Base-by-base conservation (phyloP, 92 coral and sea anemone species). In the Diadumene lineata region DNA sequence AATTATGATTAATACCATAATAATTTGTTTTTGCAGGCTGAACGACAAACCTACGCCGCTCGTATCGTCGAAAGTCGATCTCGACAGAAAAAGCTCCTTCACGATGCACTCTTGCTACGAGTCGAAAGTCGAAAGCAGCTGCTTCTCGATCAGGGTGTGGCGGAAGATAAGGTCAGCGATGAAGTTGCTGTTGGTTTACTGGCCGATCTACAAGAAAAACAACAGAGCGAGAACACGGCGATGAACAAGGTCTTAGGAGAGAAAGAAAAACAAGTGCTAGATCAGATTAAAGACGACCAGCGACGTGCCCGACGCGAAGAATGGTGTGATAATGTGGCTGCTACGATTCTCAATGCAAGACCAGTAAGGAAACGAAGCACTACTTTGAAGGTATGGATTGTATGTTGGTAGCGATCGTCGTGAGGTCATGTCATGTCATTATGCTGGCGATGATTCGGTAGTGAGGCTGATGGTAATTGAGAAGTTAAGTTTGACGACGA, bases 311-410 rank as follows among this genome's bases (percentile, higher is more conserved):
- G 98, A 17, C 91, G 92, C 60, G 98, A 94, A 64, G 97, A 97
- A 0, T 89, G 97, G 92, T 87, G 93, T 78, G 98, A 94, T 81
- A 94, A 94, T 72, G 81, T 94, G 0, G 98, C 98, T 27, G 97
- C 98, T 1, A 82, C 89, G 34, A 56, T 94, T 11, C 71, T 94
- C 74, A 88, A 90, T 16, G 78, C 97, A 11, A 82, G 97, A 21
- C 97, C 97, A 10, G 68, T 87, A 64, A 87, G 90, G 33, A 91
- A 91, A 48, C 73, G 97, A 26, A 91, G 97, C 56, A 66, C 92
- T 15, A 82, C 84, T 10, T 77, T 91, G 88, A 63, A 77, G 85
- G 92, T 90, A 76, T 7, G 81, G 55, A n/a, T n/a, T n/a, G n/a
- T n/a, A n/a, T n/a, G n/a, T n/a, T n/a, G n/a, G n/a, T n/a, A n/a